Base-by-base conservation (phyloP, 2,113 vertebrate genomes). In the Elanoides forficatus region DNA sequence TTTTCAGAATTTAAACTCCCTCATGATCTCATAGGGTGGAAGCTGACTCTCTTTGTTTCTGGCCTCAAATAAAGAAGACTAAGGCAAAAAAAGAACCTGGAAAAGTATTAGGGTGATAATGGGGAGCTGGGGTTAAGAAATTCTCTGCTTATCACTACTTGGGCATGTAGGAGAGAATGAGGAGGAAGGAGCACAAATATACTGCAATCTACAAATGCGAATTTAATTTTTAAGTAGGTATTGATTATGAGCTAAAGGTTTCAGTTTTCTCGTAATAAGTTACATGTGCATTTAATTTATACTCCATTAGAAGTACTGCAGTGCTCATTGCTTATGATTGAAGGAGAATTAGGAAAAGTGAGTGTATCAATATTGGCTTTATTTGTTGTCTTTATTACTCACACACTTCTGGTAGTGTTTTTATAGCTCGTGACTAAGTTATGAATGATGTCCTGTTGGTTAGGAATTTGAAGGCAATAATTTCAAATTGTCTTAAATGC, bases 11-110 rank as follows among this genome's bases (percentile, higher is more conserved):
- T 84, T 55, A 7, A 93, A 50, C 63, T 93, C 72, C 66, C 47
- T 52, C 55, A 42, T 96, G 95, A 97, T 95, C 84, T 97, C 89
- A 96, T 65, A 72, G 94, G 90, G 88, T 96, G 87, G 92, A 96
- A 96, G 66, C 86, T 86, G 73, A 91, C 56, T 58, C 30, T 79
- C 72, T 90, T 84, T 82, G 70, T 90, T 92, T 95, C 53, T 95
- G 81, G 56, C 86, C 45, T 87, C 70, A 87, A 68, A 58, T 70
- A 60, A 75, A 62, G 36, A 71, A 25, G n/a, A 58, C 25, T 25
- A 74, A 87, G 82, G 71, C 71, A 81, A 55, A 79, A 62, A 53
- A 79, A 52, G 32, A 76, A 13, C 23, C 34, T 92, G 52, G 47
- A 60, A 74, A 58, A 72, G 13, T 75, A 32, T 87, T 84, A 45